Base-by-base conservation (phyloP, 2,888 invertebrate genomes). In the Scelioninae gen. 2 region DNA sequence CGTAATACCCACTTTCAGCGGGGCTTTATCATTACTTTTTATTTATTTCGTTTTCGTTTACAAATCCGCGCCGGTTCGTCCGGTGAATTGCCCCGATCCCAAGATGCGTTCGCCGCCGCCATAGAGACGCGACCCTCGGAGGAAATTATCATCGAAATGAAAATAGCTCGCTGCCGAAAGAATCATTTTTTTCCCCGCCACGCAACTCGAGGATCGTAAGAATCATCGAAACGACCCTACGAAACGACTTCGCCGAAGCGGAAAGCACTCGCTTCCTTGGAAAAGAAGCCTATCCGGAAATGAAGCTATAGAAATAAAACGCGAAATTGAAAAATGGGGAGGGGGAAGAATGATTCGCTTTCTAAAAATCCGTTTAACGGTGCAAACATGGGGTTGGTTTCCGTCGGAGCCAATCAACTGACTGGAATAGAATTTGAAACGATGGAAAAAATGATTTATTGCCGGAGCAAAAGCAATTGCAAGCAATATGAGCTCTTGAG, bases 91-190 rank as follows among this genome's bases (percentile, higher is more conserved):
- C 61, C 78, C 75, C 76, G 74, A 77, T 79, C 67, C 78, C 52
- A 78, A 78, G 79, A 79, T 80, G 77, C 80, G 77, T 80, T 78
- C 76, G 58, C 73, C 71, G 65, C 19, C 41, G 69, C 64, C 57
- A 64, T 72, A 68, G 67, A 63, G 58, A 68, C 60, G 72, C 68
- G 18, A 60, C 71, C 67, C 71, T 60, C 57, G 7, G 41, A 67
- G 79, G 81, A 80, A 82, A 83, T 83, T 80, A 79, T 78, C 74
- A 76, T 70, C 80, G 71, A 77, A 70, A 76, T 70, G 37, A 77
- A 78, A 81, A 82, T 80, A 79, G 78, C n/a, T n/a, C n/a, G n/a
- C n/a, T n/a, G n/a, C 77, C 79, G 74, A 77, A 79, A 81, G 80
- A 81, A 78, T 79, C 79, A 78, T 78, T 76, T 69, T 71, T 72